Conservation (phyloP, 2,888 invertebrate species). For the Peribatodes rhomboidaria region DNA sequence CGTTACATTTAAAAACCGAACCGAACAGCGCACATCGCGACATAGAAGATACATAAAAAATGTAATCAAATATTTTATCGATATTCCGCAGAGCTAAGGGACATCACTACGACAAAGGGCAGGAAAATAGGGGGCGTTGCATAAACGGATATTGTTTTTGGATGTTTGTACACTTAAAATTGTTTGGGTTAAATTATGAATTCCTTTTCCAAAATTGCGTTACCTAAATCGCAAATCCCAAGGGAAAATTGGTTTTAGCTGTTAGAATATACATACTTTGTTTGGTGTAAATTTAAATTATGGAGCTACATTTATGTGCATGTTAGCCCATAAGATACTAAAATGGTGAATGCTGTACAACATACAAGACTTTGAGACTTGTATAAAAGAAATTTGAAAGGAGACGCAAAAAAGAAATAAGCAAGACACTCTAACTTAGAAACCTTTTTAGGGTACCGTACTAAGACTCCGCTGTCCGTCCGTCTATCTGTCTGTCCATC, state of each 20-base stretch:
- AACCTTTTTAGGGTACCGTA: too few species aligned
- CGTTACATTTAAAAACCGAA: too few species aligned
- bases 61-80: not conserved
- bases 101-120: slow-evolving; percentile 17
- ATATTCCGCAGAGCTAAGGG: slow-evolving; percentile 3
- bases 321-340: not conserved
- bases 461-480: too few species aligned
- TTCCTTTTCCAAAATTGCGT: slow-evolving; percentile 31
- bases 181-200: slow-evolving; percentile 43
- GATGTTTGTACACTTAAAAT: slow-evolving; percentile 35
- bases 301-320: too few species aligned
- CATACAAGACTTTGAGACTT: not conserved
- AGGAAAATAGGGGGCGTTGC: slow-evolving; percentile 16
- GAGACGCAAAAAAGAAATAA: slow-evolving; percentile 6
- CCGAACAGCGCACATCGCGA: too few species aligned
- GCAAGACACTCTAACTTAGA: slow-evolving; percentile 6
- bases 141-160: slow-evolving; percentile 44
- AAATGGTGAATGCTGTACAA: not conserved
- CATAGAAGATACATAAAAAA: not conserved
- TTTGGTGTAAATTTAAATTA: not conserved
- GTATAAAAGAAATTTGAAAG: not conserved
- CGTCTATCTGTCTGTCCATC: too few species aligned
- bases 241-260: slow-evolving; percentile 11
- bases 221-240: slow-evolving; percentile 13
- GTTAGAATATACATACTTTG: slow-evolving; percentile 4